These are phyloP conservation scores for Vespertilio murinus DNA, from an alignment of 2,797 vertebrate species.

Conservation along the genomic window DNA sequence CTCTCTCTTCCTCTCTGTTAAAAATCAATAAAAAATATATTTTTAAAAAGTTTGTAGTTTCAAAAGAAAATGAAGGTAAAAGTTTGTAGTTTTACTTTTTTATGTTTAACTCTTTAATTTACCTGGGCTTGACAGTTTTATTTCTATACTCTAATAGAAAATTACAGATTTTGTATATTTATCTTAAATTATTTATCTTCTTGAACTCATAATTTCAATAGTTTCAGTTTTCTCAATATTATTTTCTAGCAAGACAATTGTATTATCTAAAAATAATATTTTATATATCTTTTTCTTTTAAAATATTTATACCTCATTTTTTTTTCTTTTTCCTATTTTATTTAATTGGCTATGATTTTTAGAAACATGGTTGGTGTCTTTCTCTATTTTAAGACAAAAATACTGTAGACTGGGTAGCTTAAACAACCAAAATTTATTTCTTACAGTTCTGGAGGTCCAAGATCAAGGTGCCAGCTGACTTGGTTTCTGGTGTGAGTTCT, in stretches of 20 bases:
- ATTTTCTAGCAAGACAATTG: neutral
- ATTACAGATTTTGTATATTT: neutral
- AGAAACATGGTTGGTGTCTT: neutral
- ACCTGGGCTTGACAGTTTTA: neutral
- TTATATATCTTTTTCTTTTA: neutral
- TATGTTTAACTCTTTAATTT: neutral
- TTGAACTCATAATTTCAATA: neutral
- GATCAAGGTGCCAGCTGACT: neutral
- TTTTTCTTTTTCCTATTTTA: neutral
- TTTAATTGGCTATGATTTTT: neutral
- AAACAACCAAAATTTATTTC: neutral
- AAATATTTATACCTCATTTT: neutral
- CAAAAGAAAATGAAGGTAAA: neutral
- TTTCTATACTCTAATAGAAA: neutral
- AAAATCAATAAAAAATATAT: too few species aligned
- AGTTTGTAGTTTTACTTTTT: neutral
- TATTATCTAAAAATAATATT: neutral
- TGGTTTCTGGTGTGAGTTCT: neutral
- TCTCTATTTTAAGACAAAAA: neutral
- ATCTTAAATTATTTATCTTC: neutral
- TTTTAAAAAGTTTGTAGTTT: slow-evolving; percentile 3
- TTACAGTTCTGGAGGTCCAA: neutral
- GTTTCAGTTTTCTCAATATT: neutral
- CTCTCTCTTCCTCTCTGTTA: too few species aligned
- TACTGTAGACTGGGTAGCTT: neutral